Evolutionary conservation across 2,113 vertebrate genomes (phyloP).

Genomic region (Acrocephalus arundinaceus): DNA sequence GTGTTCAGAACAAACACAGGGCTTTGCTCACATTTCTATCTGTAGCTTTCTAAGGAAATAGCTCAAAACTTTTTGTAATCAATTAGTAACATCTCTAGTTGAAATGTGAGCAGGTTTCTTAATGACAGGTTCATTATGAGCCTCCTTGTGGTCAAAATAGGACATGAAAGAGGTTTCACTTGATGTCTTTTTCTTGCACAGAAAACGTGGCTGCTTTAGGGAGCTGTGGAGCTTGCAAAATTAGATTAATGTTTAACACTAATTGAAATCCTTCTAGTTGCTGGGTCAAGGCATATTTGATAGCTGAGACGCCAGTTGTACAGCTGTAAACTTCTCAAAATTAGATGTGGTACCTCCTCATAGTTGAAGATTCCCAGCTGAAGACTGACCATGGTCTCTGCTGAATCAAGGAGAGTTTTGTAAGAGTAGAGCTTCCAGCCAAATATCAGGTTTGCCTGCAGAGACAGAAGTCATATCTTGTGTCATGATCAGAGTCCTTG

Average conservation of each 20-base stretch:
- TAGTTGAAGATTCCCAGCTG: slow-evolving; percentile 98
- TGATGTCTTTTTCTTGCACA: not conserved
- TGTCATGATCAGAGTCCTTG: not conserved
- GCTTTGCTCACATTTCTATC: not conserved
- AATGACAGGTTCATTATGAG: not conserved
- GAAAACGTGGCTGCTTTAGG: not conserved
- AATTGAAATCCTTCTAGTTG: not conserved
- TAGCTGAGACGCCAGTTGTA: not conserved
- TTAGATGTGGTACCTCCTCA: slow-evolving; percentile 80
- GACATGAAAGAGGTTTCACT: not conserved
- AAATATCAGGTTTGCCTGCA: slow-evolving; percentile 91
- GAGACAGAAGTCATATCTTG: not conserved
- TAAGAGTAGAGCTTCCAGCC: slow-evolving; percentile 94
- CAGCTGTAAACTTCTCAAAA: not conserved
- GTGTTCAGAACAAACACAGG: not conserved
- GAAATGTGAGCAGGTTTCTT: not conserved
- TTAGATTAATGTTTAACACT: not conserved
- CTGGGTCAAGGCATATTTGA: not conserved
- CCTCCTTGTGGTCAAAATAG: not conserved
- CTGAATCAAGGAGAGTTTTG: slow-evolving; percentile 86
- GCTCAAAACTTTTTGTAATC: not conserved
- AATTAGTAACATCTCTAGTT: not conserved
- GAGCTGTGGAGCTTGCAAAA: not conserved
- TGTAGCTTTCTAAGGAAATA: not conserved
- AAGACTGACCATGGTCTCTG: slow-evolving; percentile 90